These are phyloP conservation scores for Eupithecia subumbrata DNA, from an alignment of 2,888 invertebrate genomes.

Conservation along the genomic window DNA sequence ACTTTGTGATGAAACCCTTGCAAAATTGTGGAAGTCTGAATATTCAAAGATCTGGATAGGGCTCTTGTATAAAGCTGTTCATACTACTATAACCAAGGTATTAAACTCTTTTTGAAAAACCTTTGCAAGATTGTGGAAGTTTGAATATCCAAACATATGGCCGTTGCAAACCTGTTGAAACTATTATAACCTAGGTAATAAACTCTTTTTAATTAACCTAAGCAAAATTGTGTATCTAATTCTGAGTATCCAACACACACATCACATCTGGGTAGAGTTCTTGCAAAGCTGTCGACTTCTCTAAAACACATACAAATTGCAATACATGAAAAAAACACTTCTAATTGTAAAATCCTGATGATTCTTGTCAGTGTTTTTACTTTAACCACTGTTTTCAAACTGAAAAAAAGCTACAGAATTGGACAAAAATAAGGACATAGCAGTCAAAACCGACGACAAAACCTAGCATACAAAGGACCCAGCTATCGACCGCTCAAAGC, in stretches of 20 bases:
- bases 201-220: neutral
- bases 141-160: no score
- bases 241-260: neutral
- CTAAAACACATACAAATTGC: neutral
- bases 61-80: no score
- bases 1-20: neutral
- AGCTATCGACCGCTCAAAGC: conserved; percentile 23
- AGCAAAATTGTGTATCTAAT: neutral
- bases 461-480: conserved; percentile 11
- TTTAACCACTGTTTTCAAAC: neutral
- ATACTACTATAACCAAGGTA: no score
- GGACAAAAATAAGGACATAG: neutral
- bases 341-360: neutral
- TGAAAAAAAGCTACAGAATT: neutral
- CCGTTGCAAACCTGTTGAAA: no score
- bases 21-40: neutral
- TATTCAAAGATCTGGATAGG: no score
- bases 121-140: neutral
- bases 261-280: neutral
- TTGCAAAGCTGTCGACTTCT: neutral
- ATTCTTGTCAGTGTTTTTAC: neutral
- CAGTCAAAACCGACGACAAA: conserved; percentile 5
- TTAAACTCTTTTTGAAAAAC: neutral
- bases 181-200: neutral
- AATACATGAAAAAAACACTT: neutral